These are phyloP conservation scores for Arvicanthis niloticus DNA, from an alignment of 2,113 vertebrate genomes.

Conservation along the genomic window DNA sequence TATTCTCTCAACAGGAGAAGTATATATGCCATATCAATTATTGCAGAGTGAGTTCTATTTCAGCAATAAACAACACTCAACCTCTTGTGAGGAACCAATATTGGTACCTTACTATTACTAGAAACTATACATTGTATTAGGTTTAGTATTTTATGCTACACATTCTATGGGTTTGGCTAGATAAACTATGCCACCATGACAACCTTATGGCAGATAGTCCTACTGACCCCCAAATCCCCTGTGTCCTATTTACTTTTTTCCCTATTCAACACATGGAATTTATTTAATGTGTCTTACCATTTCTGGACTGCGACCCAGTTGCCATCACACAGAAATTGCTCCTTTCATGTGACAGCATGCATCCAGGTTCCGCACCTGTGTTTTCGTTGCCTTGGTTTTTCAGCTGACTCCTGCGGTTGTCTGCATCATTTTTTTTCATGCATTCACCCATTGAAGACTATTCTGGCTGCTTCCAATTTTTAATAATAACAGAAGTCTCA, in stretches of 20 bases:
- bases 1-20: background rate
- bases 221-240: background rate
- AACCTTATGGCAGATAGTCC: background rate
- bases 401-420: background rate
- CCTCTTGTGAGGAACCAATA: background rate
- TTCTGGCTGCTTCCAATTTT: background rate
- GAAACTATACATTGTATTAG: background rate
- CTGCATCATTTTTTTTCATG: background rate
- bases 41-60: background rate
- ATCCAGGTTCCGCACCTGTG: background rate
- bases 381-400: background rate
- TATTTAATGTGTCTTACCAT: background rate
- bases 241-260: background rate
- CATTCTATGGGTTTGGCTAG: background rate
- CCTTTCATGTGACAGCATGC: background rate
- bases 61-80: background rate
- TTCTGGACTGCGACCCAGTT: background rate
- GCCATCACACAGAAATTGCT: background rate
- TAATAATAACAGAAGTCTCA: background rate
- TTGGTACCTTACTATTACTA: background rate
- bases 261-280: background rate
- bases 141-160: background rate
- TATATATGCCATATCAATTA: background rate
- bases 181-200: background rate
- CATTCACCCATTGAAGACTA: background rate